These are phyloP conservation scores for Vidua chalybeata DNA, from an alignment of 2,113 vertebrate species.

Conservation along the genomic window DNA sequence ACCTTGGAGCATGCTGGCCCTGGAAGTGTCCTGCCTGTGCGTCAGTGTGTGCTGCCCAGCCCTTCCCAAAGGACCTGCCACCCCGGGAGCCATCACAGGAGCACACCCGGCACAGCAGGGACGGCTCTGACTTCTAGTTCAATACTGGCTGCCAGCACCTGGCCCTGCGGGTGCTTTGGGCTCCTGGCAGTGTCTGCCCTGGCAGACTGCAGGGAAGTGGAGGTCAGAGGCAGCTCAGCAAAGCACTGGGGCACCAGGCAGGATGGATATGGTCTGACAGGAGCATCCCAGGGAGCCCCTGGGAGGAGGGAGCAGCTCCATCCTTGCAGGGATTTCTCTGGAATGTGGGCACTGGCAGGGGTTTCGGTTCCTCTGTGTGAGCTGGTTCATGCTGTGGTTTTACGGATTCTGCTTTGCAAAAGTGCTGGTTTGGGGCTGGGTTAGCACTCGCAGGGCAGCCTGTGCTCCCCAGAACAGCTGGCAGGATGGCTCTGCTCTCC, in stretches of 20 bases:
- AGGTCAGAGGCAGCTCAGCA: background rate
- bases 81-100: fast-evolving
- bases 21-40: background rate
- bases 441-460: background rate
- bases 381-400: background rate
- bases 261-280: background rate
- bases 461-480: background rate
- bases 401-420: background rate
- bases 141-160: background rate
- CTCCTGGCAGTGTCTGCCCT: background rate
- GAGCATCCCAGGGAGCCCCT: background rate
- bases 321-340: background rate
- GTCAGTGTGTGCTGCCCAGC: background rate
- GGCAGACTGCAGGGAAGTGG: background rate
- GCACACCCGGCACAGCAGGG: fast-evolving
- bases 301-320: background rate
- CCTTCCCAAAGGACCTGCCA: background rate
- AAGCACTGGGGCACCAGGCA: background rate
- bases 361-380: fast-evolving
- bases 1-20: slow-evolving; percentile 12
- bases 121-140: background rate
- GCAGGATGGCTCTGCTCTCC: background rate
- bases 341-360: fast-evolving
- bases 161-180: background rate
- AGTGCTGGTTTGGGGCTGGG: background rate